Base-by-base conservation (phyloP, 2,797 vertebrate genomes). In the Naso thynnoides region DNA sequence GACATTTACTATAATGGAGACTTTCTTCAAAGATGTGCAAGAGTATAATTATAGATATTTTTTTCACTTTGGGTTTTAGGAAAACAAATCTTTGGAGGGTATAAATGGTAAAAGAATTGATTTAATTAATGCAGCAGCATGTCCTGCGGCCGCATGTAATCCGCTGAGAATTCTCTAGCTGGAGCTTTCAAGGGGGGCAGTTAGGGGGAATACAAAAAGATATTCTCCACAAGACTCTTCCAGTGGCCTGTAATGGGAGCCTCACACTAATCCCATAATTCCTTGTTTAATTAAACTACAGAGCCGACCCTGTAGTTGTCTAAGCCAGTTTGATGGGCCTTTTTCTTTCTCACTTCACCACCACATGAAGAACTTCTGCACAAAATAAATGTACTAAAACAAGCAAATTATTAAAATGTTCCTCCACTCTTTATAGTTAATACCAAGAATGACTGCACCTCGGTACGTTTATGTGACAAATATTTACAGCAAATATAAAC, bases 251-350 rank as follows among this genome's bases (percentile, higher is more conserved):
- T 92, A 94, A 94, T 92, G 85, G 92, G 88, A 92, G 82, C 79
- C 88, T 90, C 81, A 48, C 71, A 89, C 90, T 96, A 95, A 96
- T 96, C 95, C 95, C 90, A 90, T 93, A 96, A 95, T 95, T 95
- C 94, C 93, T 93, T 94, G 93, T 94, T 95, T 95, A 94, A 95
- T 96, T 95, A 95, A 95, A 95, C 93, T 94, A 88, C 81, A 81
- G 91, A 89, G 92, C 82, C 70, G 76, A 90, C 89, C 89, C 89
- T 84, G 77, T 85, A 66, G 70, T 83, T 88, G 78, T 91, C 82
- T 85, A 82, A 92, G 83, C 73, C 87, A 57, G 81, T 90, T 88
- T 90, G 88, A 91, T 82, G 71, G 73, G 73, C 78, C 83, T 82
- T 84, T 81, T 89, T n/a, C 70, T 79, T 79, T 83, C 73, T 76